Conservation (phyloP, 2,113 vertebrate species). For the Megalops atlanticus region DNA sequence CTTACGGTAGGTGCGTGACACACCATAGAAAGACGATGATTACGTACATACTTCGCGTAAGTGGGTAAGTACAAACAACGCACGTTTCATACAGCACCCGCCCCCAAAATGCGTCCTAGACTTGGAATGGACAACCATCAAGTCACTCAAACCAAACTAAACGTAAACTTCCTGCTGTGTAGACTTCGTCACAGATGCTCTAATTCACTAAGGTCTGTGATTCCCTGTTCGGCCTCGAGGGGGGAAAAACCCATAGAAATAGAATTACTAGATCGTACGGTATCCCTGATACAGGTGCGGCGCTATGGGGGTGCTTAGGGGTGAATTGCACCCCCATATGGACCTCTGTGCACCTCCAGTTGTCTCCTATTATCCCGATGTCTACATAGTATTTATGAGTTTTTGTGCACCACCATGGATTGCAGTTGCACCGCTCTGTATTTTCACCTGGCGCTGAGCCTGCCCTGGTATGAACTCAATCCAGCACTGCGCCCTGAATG, state of each 20-base stretch:
- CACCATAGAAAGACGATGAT: background rate
- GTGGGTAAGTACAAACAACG: background rate
- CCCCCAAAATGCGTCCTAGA: background rate
- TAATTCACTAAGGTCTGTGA: slow-evolving; percentile 4
- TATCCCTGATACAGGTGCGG: background rate
- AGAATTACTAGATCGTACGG: background rate
- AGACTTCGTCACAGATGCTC: background rate
- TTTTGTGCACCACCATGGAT: no score
- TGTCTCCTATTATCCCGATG: no score
- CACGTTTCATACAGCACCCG: background rate
- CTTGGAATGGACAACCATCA: background rate
- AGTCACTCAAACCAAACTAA: slow-evolving; percentile 18
- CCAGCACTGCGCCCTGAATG: no score
- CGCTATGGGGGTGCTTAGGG: background rate
- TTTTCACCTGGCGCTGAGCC: no score
- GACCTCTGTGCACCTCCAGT: no score
- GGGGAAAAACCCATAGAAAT: background rate
- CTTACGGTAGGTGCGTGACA: slow-evolving; percentile 36
- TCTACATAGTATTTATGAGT: no score
- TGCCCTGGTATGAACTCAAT: no score
- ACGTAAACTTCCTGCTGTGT: slow-evolving; percentile 18
- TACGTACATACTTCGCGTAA: background rate
- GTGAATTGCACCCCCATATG: no score
- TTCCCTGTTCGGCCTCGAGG: background rate
- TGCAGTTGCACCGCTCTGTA: no score